Evolutionary conservation across 2,113 vertebrate species (phyloP), one percentile per base, ranked within the genome.

Genomic region (Lepus timidus): DNA sequence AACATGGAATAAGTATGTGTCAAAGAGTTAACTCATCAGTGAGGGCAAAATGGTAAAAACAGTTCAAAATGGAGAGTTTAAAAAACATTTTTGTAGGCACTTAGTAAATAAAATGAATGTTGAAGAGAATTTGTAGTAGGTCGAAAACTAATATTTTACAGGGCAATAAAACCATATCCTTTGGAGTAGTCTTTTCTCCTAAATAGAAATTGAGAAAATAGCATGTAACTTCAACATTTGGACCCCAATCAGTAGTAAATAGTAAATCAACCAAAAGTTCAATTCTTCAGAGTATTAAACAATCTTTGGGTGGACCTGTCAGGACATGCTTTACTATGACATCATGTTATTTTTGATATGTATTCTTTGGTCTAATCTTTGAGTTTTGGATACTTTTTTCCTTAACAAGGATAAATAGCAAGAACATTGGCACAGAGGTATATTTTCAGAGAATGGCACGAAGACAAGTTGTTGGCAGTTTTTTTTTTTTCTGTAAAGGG

Each of bases 131-230:
- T 95, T 70, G 11, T 79, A 36, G 81, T 78, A 31, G 9, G 83
- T 95, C 9, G 80, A 89, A 97, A 96, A 88, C 62, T 90, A 96
- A 84, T 67, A 64, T 51, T 55, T 22, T 73, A 73, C 9, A 58
- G 12, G 23, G 25, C 67, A 91, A 95, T 71, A 90, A 96, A 84
- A 81, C 52, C 23, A 0, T 86, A 74, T 74, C 11, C 19, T 95
- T 91, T 91, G 36, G 2, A 49, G 8, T 85, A 84, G 52, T 27
- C 9, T 44, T 80, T 86, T 75, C n/a, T 94, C 17, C 67, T 86
- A 94, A 89, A 64, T 68, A 87, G 49, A 96, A 88, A 91, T 80
- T 19, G 91, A 29, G 44, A 91, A 51, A 14, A 78, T 70, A 85
- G 27, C 27, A 79, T 52, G 33, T 31, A 92, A 93, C 33, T 93